Conservation (phyloP, 2,888 invertebrate genomes). For the Drosophila prolongata region DNA sequence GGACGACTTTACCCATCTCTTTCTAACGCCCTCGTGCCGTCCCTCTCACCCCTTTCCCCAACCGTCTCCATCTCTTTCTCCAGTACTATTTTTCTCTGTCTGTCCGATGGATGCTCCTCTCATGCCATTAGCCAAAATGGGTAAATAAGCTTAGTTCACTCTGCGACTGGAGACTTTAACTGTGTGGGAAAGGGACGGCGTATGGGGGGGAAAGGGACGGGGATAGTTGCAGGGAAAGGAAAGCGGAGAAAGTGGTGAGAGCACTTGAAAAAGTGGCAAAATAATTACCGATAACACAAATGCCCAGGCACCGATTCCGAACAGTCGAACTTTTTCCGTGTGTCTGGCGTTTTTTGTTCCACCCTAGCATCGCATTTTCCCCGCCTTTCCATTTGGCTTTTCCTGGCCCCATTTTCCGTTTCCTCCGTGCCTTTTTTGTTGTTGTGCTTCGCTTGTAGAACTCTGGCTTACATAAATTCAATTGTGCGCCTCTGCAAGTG, state of each 20-base stretch:
- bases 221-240: slow-evolving; percentile 2
- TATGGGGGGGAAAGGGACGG: neutral
- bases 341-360: neutral
- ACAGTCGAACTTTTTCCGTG: slow-evolving; percentile 21
- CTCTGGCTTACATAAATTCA: slow-evolving; percentile 62
- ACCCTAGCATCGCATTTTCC: slow-evolving; percentile 7
- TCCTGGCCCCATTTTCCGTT: neutral
- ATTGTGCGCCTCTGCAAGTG: slow-evolving; percentile 39
- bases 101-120: slow-evolving; percentile 5
- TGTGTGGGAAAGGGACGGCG: neutral
- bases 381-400: slow-evolving; percentile 5
- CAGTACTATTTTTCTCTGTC: slow-evolving; percentile 13
- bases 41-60: neutral
- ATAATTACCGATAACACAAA: slow-evolving; percentile 66
- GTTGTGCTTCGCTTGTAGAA: slow-evolving; percentile 17
- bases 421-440: neutral
- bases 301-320: slow-evolving; percentile 24
- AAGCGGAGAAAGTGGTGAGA: slow-evolving; percentile 47
- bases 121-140: slow-evolving; percentile 42
- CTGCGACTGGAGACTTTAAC: neutral
- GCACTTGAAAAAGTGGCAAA: slow-evolving; percentile 68
- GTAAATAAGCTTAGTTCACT: slow-evolving; percentile 55
- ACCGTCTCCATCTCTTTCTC: neutral
- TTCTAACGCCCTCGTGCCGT: neutral
- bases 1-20: neutral